Percentiles rank a stretch among this genome's conserved stretches.
Conservation (phyloP, 92 coral and sea anemone species). For the Parazoanthus atlanticus region DNA sequence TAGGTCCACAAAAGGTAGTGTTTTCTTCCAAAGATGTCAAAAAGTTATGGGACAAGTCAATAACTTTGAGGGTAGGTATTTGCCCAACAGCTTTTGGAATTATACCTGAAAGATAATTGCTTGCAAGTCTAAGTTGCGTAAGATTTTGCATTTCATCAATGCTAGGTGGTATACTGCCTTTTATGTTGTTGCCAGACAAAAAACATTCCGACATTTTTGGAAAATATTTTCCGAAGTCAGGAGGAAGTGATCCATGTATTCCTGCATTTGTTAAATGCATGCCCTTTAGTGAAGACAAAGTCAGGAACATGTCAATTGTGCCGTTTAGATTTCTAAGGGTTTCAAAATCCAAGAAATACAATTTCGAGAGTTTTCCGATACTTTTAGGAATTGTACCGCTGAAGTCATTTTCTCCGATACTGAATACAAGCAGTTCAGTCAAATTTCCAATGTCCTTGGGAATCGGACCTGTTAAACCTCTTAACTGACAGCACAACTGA, state of each 20-base stretch:
- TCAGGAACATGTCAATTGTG: conserved; percentile 40
- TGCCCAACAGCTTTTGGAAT: conserved; percentile 57
- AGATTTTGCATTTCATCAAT: conserved; percentile 52
- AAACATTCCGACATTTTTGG: conserved; percentile 28
- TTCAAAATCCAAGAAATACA: conserved; percentile 58
- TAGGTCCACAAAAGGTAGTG: conserved; percentile 36
- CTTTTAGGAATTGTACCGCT: conserved; percentile 62
- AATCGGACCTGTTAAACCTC: conserved; percentile 57
- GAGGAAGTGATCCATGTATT: conserved; percentile 55
- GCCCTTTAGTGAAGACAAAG: conserved; percentile 37
- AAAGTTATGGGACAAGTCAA: conserved; percentile 60
- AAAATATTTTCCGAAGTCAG: conserved; percentile 52
- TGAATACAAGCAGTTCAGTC: conserved; percentile 47
- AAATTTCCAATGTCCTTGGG: conserved; percentile 64
- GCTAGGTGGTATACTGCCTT: conserved; percentile 34
- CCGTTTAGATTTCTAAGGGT: conserved; percentile 46
- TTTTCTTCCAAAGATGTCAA: conserved; percentile 54
- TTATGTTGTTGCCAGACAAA: conserved; percentile 60
- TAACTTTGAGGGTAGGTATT: conserved; percentile 49
- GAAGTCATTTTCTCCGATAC: conserved; percentile 59
- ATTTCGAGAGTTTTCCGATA: conserved; percentile 40
- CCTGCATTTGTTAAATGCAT: conserved; percentile 63
- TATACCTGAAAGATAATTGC: conserved; percentile 56
- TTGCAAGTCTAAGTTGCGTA: conserved; percentile 48
- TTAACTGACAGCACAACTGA: conserved; percentile 41